Base-by-base conservation (phyloP, 2,888 invertebrate species). In the Oligia strigilis region DNA sequence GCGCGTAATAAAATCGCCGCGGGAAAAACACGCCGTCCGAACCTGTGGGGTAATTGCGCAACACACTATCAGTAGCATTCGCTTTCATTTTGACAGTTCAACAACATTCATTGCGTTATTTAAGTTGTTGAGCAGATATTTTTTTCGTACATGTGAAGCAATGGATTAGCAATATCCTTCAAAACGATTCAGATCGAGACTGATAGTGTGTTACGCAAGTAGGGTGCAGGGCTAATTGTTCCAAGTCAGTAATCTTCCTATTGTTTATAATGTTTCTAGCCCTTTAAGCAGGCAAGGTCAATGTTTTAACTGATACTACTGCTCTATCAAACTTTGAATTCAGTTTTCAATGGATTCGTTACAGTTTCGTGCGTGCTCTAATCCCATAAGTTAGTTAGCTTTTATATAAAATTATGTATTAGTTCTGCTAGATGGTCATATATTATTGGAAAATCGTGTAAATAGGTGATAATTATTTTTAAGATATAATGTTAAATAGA, bases 401-500 rank as follows among this genome's bases (percentile, higher is more conserved):
- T 87, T 69, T 64, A 69, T 46, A 79, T 78, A 76, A 58, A 60
- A 77, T 23, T 40, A 64, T 71, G 17, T 66, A 55, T 77, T 70
- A 83, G 72, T 76, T 86, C 66, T 75, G 81, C 78, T 84, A 89
- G 78, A 77, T 79, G 64, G 23, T 67, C 55, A 81, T 58, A 46
- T 62, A 64, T 49, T 74, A 75, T 69, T 77, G 65, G 4, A 67
- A 85, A 75, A 69, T 23, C n/a, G 36, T 87, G 85, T 87, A 87
- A 74, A 74, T 87, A 86, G 62, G 60, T 88, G 83, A 77, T 75
- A 76, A 79, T n/a, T 82, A 84, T 52, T 40, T 46, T 84, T 86
- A 83, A 81, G 73, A 78, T 85, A 78, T 86, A 89, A 91, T 88
- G 92, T 93, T 93, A 91, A 85, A 92, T 92, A 92, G 94, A 94